phyloP scores from a whole-genome alignment of 2,888 invertebrate species.

The Parelbella ahira region DNA sequence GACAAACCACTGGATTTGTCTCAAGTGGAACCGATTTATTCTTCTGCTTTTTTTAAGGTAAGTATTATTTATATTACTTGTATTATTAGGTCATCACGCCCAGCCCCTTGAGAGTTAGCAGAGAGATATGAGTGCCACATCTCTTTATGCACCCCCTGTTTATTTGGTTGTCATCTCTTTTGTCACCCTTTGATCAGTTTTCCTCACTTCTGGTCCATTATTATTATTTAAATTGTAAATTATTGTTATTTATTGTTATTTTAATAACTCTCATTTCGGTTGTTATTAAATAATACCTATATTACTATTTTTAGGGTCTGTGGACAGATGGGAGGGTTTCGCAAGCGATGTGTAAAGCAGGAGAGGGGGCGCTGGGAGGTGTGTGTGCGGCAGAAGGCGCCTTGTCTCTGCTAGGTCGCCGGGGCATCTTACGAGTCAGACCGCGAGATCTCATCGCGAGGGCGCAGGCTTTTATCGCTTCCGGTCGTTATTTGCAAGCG shows the following conservation, averaged over 20 bases:
- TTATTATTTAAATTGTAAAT: no score
- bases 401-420: conserved; percentile 79
- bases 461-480: conserved; percentile 76
- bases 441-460: conserved; percentile 80
- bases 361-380: conserved; percentile 76
- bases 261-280: no score
- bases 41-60: conserved; percentile 92
- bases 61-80: background rate
- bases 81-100: no score
- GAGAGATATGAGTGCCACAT: no score
- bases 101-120: no score
- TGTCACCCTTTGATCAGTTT: no score
- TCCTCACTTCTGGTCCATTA: no score
- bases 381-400: conserved; percentile 73
- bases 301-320: conserved; percentile 82
- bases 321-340: conserved; percentile 97
- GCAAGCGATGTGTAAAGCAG: conserved; percentile 80
- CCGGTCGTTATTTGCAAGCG: conserved; percentile 79
- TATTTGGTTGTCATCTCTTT: no score
- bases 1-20: conserved; percentile 91
- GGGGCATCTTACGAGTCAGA: conserved; percentile 84
- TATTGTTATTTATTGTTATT: no score
- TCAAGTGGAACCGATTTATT: conserved; percentile 90
- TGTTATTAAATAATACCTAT: background rate
- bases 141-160: no score